A percentile compares a stretch with the other conserved stretches of the same genome.
phyloP scores from a whole-genome alignment of 1,140 invertebrate genomes.

The Anadara kagoshimensis region DNA sequence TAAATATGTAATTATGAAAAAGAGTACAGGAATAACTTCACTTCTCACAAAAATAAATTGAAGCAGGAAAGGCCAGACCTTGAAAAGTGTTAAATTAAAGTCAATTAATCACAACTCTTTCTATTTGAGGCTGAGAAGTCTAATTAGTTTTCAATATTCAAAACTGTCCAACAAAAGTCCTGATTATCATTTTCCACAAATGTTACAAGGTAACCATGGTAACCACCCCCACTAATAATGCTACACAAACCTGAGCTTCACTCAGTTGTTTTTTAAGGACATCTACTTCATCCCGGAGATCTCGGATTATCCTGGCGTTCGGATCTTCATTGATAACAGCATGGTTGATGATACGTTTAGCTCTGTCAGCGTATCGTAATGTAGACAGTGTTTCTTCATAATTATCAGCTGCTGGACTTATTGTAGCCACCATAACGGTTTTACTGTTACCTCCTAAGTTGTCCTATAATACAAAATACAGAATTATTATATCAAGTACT shows the following conservation, averaged over 20 bases:
- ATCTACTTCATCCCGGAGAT: conserved; percentile 96
- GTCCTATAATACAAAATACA: conserved; percentile 83
- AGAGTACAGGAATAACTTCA: too few species aligned
- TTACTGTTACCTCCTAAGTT: conserved; percentile 99
- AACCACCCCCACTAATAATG: not conserved
- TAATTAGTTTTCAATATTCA: too few species aligned
- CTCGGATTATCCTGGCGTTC: conserved; percentile 86
- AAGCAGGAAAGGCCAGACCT: too few species aligned
- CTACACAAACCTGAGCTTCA: conserved; percentile 74
- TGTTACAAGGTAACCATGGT: too few species aligned
- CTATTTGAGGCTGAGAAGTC: too few species aligned
- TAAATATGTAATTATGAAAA: too few species aligned
- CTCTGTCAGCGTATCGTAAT: conserved; percentile 85
- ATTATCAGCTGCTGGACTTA: conserved; percentile 98
- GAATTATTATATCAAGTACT: too few species aligned
- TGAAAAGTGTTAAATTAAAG: too few species aligned
- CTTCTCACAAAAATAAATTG: too few species aligned
- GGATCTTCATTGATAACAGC: conserved; percentile 95
- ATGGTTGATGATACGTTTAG: conserved; percentile 98
- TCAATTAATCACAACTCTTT: too few species aligned
- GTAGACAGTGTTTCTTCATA: conserved; percentile 99
- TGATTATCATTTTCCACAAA: too few species aligned
- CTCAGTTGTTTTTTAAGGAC: conserved; percentile 86
- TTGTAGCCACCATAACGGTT: conserved; percentile 98
- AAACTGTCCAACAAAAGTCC: too few species aligned